Evolutionary conservation across 2,797 vertebrate species (phyloP), one percentile per base, ranked within the genome.

Genomic region (Etheostoma nigrum): DNA sequence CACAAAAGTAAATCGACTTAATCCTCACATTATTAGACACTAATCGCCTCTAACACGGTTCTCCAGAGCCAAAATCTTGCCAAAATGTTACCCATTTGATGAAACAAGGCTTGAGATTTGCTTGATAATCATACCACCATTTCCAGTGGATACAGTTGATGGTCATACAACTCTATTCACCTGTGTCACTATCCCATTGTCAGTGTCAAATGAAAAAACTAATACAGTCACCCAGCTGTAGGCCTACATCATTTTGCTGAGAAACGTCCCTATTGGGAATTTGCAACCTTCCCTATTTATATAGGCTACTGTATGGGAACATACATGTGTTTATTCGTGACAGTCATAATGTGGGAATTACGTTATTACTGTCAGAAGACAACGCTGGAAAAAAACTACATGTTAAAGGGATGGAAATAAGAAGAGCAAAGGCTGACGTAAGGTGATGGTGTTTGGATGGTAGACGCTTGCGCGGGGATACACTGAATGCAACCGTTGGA

Each of bases 401-500:
- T 72, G 69, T 64, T 74, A 25, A 74, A 83, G 68, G 71, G 81
- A 81, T 81, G 85, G 76, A 63, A 79, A 83, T 80, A 71, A 78
- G 74, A 74, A 61, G 61, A 67, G 67, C 65, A 61, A 76, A 88
- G 80, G 90, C 90, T 94, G 93, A 94, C 93, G 93, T 93, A 93
- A 94, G 90, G 89, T 82, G 88, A 87, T 90, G 91, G 86, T 83
- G 81, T 76, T 82, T 78, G 72, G 79, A 76, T 74, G 78, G 25
- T 79, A 52, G 71, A 84, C 92, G 91, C 92, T 19, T 94, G 93
- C 92, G 91, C 89, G 64, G 74, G 80, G 80, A 81, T 9, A 53
- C 77, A 60, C 79, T 89, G 84, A 78, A 90, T 78, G 82, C 83
- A 76, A 83, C 84, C 74, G 68, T 86, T 88, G 67, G 79, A 74